These are phyloP conservation scores for Magallana nippona DNA, from an alignment of 2,888 invertebrate species.

Conservation along the genomic window DNA sequence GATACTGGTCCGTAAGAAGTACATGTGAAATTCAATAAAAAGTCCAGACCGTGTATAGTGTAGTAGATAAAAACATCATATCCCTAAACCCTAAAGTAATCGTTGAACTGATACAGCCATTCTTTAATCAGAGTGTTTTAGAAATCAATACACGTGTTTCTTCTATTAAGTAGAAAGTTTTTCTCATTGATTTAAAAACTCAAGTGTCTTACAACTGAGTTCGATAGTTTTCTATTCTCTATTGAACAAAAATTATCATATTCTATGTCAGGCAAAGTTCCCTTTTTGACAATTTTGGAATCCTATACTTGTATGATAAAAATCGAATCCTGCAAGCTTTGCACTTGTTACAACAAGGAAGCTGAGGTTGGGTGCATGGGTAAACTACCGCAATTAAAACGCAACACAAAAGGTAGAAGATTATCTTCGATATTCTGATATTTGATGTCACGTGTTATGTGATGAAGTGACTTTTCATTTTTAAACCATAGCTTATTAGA, in stretches of 20 bases:
- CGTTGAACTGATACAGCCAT: slow-evolving; percentile 23
- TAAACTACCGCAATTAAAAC: slow-evolving; percentile 17
- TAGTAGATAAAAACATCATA: slow-evolving; percentile 19
- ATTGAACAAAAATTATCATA: slow-evolving; percentile 21
- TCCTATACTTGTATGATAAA: neutral
- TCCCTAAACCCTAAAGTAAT: neutral
- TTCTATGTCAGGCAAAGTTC: neutral
- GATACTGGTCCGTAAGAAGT: neutral
- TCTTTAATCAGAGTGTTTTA: slow-evolving; percentile 26
- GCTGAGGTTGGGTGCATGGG: neutral
- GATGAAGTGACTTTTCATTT: slow-evolving; percentile 10
- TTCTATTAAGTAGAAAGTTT: slow-evolving; percentile 16
- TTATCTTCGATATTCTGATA: slow-evolving; percentile 1
- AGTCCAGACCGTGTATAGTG: neutral
- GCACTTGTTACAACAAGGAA: neutral
- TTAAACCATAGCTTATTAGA: neutral
- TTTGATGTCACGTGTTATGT: neutral
- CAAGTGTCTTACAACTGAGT: slow-evolving; percentile 21
- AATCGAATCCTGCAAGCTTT: neutral
- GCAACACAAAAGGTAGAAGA: neutral
- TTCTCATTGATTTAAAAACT: neutral
- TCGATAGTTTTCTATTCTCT: neutral
- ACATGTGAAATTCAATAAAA: slow-evolving; percentile 27
- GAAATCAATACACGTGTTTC: slow-evolving; percentile 12
- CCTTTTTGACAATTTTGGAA: neutral